Conservation (phyloP, 2,113 vertebrate genomes). For the Parus major region DNA sequence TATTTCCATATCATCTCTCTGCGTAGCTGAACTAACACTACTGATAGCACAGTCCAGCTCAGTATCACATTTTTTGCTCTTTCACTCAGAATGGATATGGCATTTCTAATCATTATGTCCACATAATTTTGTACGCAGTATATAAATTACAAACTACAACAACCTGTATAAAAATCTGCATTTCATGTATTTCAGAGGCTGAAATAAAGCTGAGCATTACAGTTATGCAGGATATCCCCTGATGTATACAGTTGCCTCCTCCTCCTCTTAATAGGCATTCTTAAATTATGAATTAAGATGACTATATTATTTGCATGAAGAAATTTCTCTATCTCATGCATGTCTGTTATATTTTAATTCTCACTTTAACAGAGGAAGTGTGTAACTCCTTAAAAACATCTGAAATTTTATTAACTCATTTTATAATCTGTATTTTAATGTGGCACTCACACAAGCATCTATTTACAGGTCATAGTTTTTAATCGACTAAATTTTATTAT, state of each 20-base stretch:
- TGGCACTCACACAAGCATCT: not conserved
- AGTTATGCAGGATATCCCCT: not conserved
- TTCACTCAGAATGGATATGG: not conserved
- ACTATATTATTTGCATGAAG: not conserved
- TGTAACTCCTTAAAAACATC: not conserved
- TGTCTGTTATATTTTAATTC: not conserved
- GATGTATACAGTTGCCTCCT: not conserved
- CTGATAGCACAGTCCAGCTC: not conserved
- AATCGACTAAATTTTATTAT: not conserved
- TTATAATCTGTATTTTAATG: not conserved
- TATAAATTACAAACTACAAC: not conserved
- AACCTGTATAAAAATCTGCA: not conserved
- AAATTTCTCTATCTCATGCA: not conserved
- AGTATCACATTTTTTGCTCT: not conserved
- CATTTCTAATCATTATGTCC: not conserved
- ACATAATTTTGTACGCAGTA: not conserved
- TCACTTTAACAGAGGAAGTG: not conserved
- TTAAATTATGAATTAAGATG: conserved; percentile 44
- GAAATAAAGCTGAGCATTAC: not conserved
- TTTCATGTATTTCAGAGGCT: not conserved
- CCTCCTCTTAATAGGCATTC: not conserved
- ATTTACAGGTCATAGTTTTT: not conserved
- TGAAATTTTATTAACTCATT: not conserved
- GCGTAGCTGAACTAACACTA: not conserved
- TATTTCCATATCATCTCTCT: not conserved